Evolutionary conservation across 2,113 vertebrate genomes (phyloP), one percentile per base, ranked within the genome.

Genomic region (Mola mola): DNA sequence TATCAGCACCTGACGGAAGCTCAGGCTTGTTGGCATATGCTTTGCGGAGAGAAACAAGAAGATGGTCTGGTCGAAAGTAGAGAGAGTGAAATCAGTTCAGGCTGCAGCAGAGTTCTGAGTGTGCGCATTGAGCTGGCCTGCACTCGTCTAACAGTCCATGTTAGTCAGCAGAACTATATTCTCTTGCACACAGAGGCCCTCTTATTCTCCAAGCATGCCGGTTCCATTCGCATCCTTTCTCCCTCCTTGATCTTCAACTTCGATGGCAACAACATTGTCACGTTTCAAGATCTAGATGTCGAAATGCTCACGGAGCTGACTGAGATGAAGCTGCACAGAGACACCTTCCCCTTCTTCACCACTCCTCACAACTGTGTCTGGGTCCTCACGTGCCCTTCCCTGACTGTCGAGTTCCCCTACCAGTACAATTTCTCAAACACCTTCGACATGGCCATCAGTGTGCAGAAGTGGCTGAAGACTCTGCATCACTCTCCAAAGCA

Each of bases 381-480:
- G 96, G 89, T 94, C 16, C 86, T 98, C 56, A 92, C 92, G 19
- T 88, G 94, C 1, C 94, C 94, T 17, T 93, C 85, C 2, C 63
- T 96, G 9, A 75, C 90, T 16, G 85, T 96, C 0, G 95, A 98
- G 84, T 97, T 99, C 74, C 97, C 96, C 6, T 97, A 97, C 76
- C 95, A 96, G 77, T 98, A 98, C 12, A 93, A 98, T 65, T 96
- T 98, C 86, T 98, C 96, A 9, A 90, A 78, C 68, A 97, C 96
- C 4, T 92, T 98, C 42, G 97, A 99, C 4, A 92, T 93, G 52
- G 94, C 94, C 0, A 91, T 99, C 47, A 93, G 93, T 0, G 94
- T 97, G 62, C 96, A 98, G 89, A 98, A 98, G 75, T 98, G 97
- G 97, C 85, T 99, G 48, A 97, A 95, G 82, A 93, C 93, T 0